Conservation (phyloP, 92 coral and sea anemone genomes). For the Porites lobata region DNA sequence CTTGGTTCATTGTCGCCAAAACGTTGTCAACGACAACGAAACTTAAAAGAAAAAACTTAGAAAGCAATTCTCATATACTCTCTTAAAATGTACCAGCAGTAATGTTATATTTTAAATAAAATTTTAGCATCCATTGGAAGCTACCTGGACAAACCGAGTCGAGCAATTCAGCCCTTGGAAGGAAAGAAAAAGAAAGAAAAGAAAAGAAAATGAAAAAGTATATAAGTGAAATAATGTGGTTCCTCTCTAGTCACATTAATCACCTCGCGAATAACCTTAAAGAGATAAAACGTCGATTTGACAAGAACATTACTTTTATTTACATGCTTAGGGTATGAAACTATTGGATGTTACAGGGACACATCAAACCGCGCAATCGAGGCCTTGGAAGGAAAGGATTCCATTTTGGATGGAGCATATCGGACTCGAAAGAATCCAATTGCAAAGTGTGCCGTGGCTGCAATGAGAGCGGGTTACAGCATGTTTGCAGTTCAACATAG, state of each 20-base stretch:
- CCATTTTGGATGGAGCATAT: slow-evolving; percentile 1
- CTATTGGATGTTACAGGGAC: neutral
- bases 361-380: neutral
- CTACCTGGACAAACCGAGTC: neutral
- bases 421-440: neutral
- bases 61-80: too few relatives aligned
- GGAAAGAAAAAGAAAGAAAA: neutral
- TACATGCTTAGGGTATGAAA: neutral
- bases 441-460: neutral
- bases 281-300: too few relatives aligned
- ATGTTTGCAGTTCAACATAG: slow-evolving; percentile 54
- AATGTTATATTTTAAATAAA: too few relatives aligned
- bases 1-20: too few relatives aligned
- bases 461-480: neutral
- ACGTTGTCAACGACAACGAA: too few relatives aligned
- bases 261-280: too few relatives aligned
- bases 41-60: too few relatives aligned
- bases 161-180: neutral
- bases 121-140: neutral
- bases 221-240: too few relatives aligned
- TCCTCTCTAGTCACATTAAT: too few relatives aligned
- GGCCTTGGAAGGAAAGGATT: neutral
- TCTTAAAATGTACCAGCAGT: too few relatives aligned
- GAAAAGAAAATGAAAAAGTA: too few relatives aligned
- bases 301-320: too few relatives aligned